phyloP scores from a whole-genome alignment of 2,113 vertebrate genomes.

The Typhlomys cinereus region DNA sequence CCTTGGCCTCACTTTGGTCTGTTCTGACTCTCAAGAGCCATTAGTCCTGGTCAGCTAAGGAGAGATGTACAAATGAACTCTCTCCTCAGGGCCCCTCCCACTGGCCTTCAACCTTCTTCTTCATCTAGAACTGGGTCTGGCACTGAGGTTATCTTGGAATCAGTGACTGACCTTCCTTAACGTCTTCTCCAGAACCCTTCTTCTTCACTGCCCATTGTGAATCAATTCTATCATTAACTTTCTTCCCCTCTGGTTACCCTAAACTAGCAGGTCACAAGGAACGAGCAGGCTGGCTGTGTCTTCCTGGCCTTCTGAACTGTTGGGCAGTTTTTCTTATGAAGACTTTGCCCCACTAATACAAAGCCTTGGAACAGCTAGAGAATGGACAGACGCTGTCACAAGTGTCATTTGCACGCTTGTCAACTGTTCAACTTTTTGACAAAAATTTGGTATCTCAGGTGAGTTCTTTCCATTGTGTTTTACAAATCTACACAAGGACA shows the following conservation, averaged over 20 bases:
- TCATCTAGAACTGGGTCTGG: neutral
- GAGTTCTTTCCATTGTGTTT: constrained; percentile 9
- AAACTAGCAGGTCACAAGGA: neutral
- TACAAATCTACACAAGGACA: neutral
- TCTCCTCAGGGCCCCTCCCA: no score
- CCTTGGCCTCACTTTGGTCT: neutral
- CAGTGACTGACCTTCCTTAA: neutral
- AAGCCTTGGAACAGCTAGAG: neutral
- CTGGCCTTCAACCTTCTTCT: neutral
- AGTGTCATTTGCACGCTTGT: neutral
- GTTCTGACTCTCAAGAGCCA: neutral
- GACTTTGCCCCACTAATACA: neutral
- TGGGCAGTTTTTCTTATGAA: neutral
- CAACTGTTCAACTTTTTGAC: neutral
- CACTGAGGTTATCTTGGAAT: neutral
- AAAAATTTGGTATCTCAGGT: constrained; percentile 5
- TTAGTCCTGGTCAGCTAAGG: neutral
- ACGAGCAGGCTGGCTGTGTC: neutral
- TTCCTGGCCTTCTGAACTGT: neutral
- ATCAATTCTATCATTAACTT: neutral
- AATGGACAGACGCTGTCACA: neutral
- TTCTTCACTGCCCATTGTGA: neutral
- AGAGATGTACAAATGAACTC: neutral
- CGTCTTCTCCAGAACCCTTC: neutral
- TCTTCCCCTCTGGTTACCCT: neutral